phyloP scores from a whole-genome alignment of 2,113 vertebrate genomes.

The Aviceda subcristata region DNA sequence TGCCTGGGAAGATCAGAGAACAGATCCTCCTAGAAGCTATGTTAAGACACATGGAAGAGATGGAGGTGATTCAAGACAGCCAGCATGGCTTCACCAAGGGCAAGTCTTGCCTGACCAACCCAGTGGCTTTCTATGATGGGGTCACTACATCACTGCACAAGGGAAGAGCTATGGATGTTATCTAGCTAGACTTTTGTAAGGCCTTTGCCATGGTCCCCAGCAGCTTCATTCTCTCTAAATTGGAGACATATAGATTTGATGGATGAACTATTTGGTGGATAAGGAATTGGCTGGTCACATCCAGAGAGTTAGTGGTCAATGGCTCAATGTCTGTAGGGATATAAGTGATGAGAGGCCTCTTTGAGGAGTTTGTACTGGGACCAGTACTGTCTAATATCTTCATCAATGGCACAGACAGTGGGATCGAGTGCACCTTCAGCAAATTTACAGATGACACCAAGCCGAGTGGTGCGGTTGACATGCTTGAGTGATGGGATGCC shows the following conservation, averaged over 20 bases:
- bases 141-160: background rate
- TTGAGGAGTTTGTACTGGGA: rapidly evolving
- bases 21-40: background rate
- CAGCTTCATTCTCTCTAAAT: background rate
- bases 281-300: background rate
- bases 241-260: background rate
- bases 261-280: background rate
- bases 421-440: background rate
- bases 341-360: background rate
- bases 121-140: too few species aligned
- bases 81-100: too few species aligned
- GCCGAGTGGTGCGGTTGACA: background rate
- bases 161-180: background rate
- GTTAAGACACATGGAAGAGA: background rate
- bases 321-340: background rate
- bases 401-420: background rate
- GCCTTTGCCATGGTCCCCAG: background rate
- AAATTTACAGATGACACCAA: background rate
- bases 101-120: too few species aligned
- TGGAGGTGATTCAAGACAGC: too few species aligned
- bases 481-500: too few species aligned
- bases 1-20: background rate
- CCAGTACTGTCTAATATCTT: background rate
- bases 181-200: background rate
- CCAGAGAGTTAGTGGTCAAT: background rate